Base-by-base conservation (phyloP, 2,113 vertebrate genomes). In the Macrotus californicus region DNA sequence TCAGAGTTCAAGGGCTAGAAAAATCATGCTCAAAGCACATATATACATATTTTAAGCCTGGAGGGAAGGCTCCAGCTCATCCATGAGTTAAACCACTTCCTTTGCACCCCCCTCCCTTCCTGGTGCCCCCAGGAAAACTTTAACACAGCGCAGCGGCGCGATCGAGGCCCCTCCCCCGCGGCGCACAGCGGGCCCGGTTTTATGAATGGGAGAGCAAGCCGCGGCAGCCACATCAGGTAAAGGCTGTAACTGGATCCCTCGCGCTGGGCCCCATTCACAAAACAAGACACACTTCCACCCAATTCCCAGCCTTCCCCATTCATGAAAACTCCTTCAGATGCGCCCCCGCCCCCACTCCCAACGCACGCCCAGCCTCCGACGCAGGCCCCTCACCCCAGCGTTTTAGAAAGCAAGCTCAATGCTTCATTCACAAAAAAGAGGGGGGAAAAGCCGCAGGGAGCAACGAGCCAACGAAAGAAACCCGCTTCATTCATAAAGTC, bases 401-500 rank as follows among this genome's bases (percentile, higher is more conserved):
- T 87, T 96, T 96, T 94, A 70, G 90, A 72, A 94, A 83, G 86
- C 73, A 90, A 94, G 86, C 97, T 97, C 96, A 95, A 96, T 92
- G 97, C 96, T 97, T 90, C 98, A 97, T 97, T 98, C 97, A 98
- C 97, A 95, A 92, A 96, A 96, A 95, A 94, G 10, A 26, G 61
- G 29, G 29, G 29, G 5, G 1, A 89, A 93, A 95, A 94, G n/a
- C 88, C 67, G 73, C 94, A 96, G 92, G 75, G 91, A 93, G 88
- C 81, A 36, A 31, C 52, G 43, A 96, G 94, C 94, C 87, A 87
- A 93, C 48, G 90, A 95, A 96, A 96, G 90, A 97, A 97, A 97
- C 95, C 96, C 93, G 91, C 96, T 98, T 97, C 98, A 98, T 98
- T 98, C 98, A 98, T 97, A 98, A 98, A 98, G 91, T 97, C 98